phyloP scores from a whole-genome alignment of 92 coral and sea anemone species.

The Parazoanthus swiftii region DNA sequence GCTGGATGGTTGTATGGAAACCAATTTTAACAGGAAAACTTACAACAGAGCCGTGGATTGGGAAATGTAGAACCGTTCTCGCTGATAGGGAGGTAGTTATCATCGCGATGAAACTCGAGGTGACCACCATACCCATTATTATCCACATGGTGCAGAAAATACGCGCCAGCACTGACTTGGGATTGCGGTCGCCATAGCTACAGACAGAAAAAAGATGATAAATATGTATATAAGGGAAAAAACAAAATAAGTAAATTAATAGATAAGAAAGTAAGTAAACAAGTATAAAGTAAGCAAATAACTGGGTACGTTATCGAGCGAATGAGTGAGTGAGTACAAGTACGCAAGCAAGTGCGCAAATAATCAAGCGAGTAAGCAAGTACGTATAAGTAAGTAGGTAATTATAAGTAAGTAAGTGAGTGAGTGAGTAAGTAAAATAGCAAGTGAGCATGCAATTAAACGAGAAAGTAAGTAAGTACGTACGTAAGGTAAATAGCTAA shows the following conservation, averaged over 20 bases:
- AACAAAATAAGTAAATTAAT: background rate
- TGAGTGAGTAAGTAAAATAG: background rate
- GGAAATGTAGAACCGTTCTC: slow-evolving; percentile 56
- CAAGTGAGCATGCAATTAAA: background rate
- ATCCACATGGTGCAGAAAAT: slow-evolving; percentile 40
- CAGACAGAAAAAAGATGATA: background rate
- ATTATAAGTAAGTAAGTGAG: background rate
- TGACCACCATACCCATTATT: slow-evolving; percentile 33
- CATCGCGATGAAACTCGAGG: slow-evolving; percentile 34
- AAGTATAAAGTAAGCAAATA: background rate
- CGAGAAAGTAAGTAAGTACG: background rate
- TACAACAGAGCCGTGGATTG: slow-evolving; percentile 70
- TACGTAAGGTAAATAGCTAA: background rate
- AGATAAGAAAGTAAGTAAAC: background rate
- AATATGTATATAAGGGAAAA: background rate
- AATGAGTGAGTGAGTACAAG: background rate
- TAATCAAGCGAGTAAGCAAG: background rate
- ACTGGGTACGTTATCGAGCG: background rate
- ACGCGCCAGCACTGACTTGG: slow-evolving; percentile 76
- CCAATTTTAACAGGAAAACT: background rate
- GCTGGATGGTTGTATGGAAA: background rate
- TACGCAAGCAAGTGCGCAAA: background rate
- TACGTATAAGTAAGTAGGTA: background rate
- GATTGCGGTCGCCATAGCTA: slow-evolving; percentile 89
- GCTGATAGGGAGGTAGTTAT: slow-evolving; percentile 51